These are phyloP conservation scores for Tetragonisca angustula DNA, from an alignment of 2,888 invertebrate genomes.

Conservation along the genomic window DNA sequence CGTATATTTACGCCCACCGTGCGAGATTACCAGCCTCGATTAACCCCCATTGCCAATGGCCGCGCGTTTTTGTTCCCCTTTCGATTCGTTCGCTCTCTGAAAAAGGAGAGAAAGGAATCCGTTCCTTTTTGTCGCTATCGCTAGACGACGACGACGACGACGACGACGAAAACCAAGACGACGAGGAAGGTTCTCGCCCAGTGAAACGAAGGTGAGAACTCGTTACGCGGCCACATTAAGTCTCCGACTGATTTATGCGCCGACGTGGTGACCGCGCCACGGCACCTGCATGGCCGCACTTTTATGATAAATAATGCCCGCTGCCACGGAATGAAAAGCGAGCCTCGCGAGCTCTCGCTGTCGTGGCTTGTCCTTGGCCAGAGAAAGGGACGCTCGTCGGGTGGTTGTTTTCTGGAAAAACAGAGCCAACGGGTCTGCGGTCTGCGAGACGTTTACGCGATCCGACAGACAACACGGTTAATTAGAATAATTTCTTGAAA, in stretches of 20 bases:
- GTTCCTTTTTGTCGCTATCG: slow-evolving; percentile 55
- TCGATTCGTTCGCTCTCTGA: slow-evolving; percentile 22
- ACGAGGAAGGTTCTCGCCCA: slow-evolving; percentile 31
- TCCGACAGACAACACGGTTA: slow-evolving; percentile 28
- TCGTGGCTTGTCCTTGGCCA: slow-evolving; percentile 59
- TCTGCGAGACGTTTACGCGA: slow-evolving; percentile 7
- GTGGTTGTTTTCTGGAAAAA: slow-evolving; percentile 60
- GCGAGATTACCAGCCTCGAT: slow-evolving; percentile 52
- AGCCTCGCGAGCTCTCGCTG: slow-evolving; percentile 16
- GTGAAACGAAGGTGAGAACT: slow-evolving; percentile 62
- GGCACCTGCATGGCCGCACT: slow-evolving; percentile 55
- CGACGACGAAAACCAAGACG: slow-evolving; percentile 15
- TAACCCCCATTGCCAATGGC: slow-evolving; percentile 36
- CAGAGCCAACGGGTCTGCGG: slow-evolving; percentile 39
- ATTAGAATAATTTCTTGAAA: slow-evolving; percentile 60
- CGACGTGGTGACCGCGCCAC: slow-evolving; percentile 48
- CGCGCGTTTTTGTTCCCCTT: slow-evolving; percentile 19
- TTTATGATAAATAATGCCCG: slow-evolving; percentile 60
- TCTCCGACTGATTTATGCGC: slow-evolving; percentile 65
- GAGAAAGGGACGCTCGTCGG: slow-evolving; percentile 69
- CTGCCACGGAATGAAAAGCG: slow-evolving; percentile 61
- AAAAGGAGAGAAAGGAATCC: slow-evolving; percentile 63
- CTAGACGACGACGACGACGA: slow-evolving; percentile 43
- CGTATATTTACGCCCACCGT: slow-evolving; percentile 52
- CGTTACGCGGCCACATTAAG: slow-evolving; percentile 62